These are phyloP conservation scores for Paedocypris micromegethes DNA, from an alignment of 2,797 vertebrate species.

Conservation along the genomic window DNA sequence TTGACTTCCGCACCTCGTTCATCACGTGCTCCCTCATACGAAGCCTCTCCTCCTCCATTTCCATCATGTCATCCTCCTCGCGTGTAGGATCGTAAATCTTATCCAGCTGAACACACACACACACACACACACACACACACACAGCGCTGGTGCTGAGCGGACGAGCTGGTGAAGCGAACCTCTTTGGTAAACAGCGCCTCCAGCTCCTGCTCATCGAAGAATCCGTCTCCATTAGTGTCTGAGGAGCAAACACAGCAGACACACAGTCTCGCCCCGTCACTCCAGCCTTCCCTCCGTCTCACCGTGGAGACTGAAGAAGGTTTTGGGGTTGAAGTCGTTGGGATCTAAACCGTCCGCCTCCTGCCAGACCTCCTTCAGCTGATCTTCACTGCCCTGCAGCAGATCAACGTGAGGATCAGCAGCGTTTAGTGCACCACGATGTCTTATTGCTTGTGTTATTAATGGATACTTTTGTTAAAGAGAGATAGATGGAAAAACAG, in stretches of 20 bases:
- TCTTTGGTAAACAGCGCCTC: slow-evolving; percentile 93
- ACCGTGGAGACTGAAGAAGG: slow-evolving; percentile 95
- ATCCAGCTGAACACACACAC: slow-evolving; percentile 71
- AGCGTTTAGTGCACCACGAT: neutral
- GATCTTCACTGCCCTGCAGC: slow-evolving; percentile 86
- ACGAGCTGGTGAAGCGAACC: slow-evolving; percentile 62
- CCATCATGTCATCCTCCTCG: slow-evolving; percentile 87
- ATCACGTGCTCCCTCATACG: slow-evolving; percentile 93
- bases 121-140: neutral
- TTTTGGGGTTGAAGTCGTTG: slow-evolving; percentile 87
- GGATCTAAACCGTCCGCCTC: slow-evolving; percentile 90
- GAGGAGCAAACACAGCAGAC: slow-evolving; percentile 41
- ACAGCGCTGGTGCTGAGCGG: neutral
- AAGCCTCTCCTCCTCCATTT: slow-evolving; percentile 91
- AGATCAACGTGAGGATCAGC: slow-evolving; percentile 17
- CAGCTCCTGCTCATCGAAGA: slow-evolving; percentile 86
- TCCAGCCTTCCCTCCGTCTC: slow-evolving; percentile 45
- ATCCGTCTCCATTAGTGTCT: slow-evolving; percentile 89
- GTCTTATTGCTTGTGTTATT: too few relatives aligned
- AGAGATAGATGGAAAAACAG: too few relatives aligned
- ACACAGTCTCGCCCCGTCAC: too few relatives aligned
- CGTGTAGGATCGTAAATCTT: slow-evolving; percentile 84
- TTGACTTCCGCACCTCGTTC: slow-evolving; percentile 75
- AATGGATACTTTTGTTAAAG: too few relatives aligned
- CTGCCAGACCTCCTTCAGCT: slow-evolving; percentile 93